Conservation (phyloP, 1,140 invertebrate species). For the Halyomorpha halys region DNA sequence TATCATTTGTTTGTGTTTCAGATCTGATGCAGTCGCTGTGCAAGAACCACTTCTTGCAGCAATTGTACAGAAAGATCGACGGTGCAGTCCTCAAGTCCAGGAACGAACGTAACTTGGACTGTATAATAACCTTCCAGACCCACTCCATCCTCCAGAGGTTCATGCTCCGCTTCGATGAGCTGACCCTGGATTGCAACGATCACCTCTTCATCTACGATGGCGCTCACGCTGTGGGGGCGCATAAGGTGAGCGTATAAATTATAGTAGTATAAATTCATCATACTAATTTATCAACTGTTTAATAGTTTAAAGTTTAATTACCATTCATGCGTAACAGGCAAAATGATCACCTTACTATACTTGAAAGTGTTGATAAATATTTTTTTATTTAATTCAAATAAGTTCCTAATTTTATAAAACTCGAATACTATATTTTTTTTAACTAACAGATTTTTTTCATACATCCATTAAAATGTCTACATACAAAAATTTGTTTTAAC, state of each 20-base stretch:
- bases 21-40: conserved; percentile 75
- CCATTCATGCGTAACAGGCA: too few species aligned
- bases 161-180: conserved; percentile 76
- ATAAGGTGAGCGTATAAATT: conserved; percentile 58
- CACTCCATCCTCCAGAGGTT: conserved; percentile 85
- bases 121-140: conserved; percentile 84
- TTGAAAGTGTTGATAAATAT: too few species aligned
- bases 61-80: conserved; percentile 78
- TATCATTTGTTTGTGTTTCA: conserved; percentile 43
- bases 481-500: too few species aligned
- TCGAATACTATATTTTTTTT: too few species aligned
- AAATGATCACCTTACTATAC: too few species aligned
- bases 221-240: conserved; percentile 71
- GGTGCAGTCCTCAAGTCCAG: conserved; percentile 78
- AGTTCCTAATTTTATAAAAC: too few species aligned
- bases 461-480: too few species aligned
- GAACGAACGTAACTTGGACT: conserved; percentile 80
- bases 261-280: too few species aligned
- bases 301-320: too few species aligned
- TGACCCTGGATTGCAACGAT: conserved; percentile 83
- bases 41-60: conserved; percentile 75
- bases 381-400: too few species aligned
- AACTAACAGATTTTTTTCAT: too few species aligned
- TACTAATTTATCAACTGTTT: too few species aligned
- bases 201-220: conserved; percentile 87